Evolutionary conservation across 2,888 invertebrate species (phyloP), one percentile per base, ranked within the genome.

Genomic region (Heliconius ismenius): DNA sequence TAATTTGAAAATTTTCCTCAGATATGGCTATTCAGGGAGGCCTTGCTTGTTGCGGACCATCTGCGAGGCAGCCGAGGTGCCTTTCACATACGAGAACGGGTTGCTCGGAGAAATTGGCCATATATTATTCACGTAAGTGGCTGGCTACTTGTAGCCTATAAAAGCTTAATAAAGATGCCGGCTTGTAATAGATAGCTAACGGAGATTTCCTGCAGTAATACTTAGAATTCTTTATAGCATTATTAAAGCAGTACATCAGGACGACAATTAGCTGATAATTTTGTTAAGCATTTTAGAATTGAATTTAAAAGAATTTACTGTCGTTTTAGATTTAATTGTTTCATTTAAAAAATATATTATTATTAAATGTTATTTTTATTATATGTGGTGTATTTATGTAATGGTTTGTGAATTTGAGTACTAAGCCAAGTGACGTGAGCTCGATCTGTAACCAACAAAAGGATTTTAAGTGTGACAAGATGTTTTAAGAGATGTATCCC

Each of bases 31-130:
- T 82, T 93, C 95, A 75, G 97, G 96, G 10, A 95, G 96, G 81
- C 95, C 95, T 60, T 97, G 97, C 89, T 88, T 97, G 82, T 90
- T 97, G 80, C 95, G 96, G 83, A 95, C 96, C 81, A 96, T 97
- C 86, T 97, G 97, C 86, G 97, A 97, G 87, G 95, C 96, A 43
- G 96, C 97, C 0, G 95, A 96, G 83, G 92, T 95, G 79, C 95
- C 97, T 73, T 95, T 97, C 84, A 95, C 94, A 82, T 95, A 95
- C 85, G 95, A 96, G 83, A 96, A 96, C 83, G 97, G 97, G 9
- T 92, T 97, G 84, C 95, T 97, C 80, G 97, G 96, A 39, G 96
- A 97, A 91, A 93, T 97, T 84, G 92, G 97, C 81, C 96, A 97
- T 91, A 96, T 97, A 82, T 89, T 97, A 85, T 95, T 97, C 87